Evolutionary conservation across 1,140 invertebrate species (phyloP).

Genomic region (Drosophila fuyamai): DNA sequence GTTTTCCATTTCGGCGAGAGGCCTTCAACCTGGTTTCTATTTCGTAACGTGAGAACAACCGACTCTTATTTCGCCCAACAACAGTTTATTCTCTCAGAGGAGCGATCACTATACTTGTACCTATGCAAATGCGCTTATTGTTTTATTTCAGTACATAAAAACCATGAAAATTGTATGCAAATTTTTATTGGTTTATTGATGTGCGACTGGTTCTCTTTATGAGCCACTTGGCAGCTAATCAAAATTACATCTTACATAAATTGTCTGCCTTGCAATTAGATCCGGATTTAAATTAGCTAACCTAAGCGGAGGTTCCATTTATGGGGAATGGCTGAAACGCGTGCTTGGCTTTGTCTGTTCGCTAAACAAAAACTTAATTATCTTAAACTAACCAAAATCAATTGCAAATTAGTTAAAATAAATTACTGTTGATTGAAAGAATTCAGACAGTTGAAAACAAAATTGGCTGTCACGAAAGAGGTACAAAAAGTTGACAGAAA

Average conservation of each 20-base stretch:
- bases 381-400: background rate
- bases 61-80: conserved; percentile 19
- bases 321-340: conserved; percentile 22
- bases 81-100: conserved; percentile 13
- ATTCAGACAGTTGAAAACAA: background rate
- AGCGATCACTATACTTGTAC: background rate
- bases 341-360: conserved; percentile 27
- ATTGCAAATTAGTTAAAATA: conserved; percentile 10
- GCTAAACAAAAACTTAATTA: conserved; percentile 3
- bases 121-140: conserved; percentile 73
- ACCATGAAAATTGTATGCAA: conserved; percentile 60
- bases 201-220: conserved; percentile 27
- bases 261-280: conserved; percentile 42
- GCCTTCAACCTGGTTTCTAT: conserved; percentile 56
- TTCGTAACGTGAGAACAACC: conserved; percentile 65
- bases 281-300: conserved; percentile 57
- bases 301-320: conserved; percentile 14
- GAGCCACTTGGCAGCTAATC: conserved; percentile 15
- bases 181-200: conserved; percentile 61
- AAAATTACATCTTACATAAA: conserved; percentile 50
- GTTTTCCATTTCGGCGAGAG: conserved; percentile 61
- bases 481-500: background rate
- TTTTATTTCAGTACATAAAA: conserved; percentile 53
- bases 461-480: background rate
- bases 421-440: conserved; percentile 7